Evolutionary conservation across 1,140 invertebrate species (phyloP).

Genomic region (Harlomillsia oculata): DNA sequence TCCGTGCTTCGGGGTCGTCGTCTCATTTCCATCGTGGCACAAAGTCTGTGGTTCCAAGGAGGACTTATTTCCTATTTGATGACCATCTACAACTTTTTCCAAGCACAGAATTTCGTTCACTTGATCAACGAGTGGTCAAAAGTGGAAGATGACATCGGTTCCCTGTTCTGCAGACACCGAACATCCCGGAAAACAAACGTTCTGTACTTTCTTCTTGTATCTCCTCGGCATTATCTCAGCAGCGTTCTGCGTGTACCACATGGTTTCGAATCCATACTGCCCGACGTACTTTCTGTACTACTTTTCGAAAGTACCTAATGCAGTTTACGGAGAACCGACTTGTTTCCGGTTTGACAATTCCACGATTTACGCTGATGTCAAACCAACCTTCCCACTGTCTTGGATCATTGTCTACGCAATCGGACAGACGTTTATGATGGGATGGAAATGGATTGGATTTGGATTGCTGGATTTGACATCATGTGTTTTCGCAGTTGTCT

Average conservation of each 20-base stretch:
- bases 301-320: neutral
- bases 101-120: neutral
- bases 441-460: conserved; percentile 17
- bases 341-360: neutral
- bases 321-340: neutral
- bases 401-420: neutral
- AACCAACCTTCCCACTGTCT: neutral
- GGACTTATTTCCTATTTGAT: neutral
- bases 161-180: neutral
- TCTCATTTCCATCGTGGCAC: neutral
- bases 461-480: conserved; percentile 1
- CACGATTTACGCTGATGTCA: too few species aligned
- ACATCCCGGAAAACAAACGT: too few species aligned
- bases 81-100: neutral
- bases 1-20: neutral
- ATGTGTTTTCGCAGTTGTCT: conserved; percentile 7
- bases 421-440: conserved; percentile 3
- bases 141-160: neutral
- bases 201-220: too few species aligned
- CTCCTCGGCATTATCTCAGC: neutral
- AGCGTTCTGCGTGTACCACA: neutral
- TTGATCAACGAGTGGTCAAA: conserved; percentile 1
- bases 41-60: conserved; percentile 1
- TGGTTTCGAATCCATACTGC: neutral
- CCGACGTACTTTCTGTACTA: conserved; percentile 1